Percentiles rank a stretch among this genome's conserved stretches.
These are phyloP conservation scores for Pimephales promelas DNA, from an alignment of 2,113 vertebrate genomes.

Conservation along the genomic window DNA sequence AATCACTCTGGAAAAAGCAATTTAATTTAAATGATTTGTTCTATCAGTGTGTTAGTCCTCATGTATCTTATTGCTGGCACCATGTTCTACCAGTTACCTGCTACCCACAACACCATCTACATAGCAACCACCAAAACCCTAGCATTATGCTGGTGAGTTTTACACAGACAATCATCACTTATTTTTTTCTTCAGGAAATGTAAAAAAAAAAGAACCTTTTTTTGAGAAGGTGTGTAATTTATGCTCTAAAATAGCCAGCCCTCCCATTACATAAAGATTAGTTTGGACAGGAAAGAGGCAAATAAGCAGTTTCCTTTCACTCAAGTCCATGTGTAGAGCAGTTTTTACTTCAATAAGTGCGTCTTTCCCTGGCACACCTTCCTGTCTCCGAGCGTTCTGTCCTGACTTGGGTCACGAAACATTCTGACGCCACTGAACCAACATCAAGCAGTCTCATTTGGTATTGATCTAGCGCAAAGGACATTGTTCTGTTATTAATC, in stretches of 20 bases:
- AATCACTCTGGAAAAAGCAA: background rate
- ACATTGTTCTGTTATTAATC: slow-evolving; percentile 71
- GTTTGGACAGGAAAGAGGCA: background rate
- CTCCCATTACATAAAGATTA: background rate
- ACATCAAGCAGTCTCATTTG: slow-evolving; percentile 67
- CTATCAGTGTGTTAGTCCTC: background rate
- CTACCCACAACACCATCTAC: background rate
- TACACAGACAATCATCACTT: background rate
- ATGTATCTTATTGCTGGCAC: background rate
- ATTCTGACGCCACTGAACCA: slow-evolving; percentile 46
- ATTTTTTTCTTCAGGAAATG: background rate
- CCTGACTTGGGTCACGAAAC: slow-evolving; percentile 47
- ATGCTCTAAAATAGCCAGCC: background rate
- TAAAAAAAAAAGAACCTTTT: no score
- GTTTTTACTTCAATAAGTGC: background rate
- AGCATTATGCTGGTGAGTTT: background rate
- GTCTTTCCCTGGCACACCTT: background rate
- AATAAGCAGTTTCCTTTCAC: slow-evolving; percentile 28
- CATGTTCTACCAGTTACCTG: background rate
- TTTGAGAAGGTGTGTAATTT: background rate
- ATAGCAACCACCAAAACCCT: background rate
- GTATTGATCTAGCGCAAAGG: slow-evolving; percentile 72
- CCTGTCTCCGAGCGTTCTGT: background rate
- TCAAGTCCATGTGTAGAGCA: background rate
- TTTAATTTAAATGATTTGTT: background rate